Conservation (phyloP, 1,140 invertebrate species). For the Micrasema minimum region DNA sequence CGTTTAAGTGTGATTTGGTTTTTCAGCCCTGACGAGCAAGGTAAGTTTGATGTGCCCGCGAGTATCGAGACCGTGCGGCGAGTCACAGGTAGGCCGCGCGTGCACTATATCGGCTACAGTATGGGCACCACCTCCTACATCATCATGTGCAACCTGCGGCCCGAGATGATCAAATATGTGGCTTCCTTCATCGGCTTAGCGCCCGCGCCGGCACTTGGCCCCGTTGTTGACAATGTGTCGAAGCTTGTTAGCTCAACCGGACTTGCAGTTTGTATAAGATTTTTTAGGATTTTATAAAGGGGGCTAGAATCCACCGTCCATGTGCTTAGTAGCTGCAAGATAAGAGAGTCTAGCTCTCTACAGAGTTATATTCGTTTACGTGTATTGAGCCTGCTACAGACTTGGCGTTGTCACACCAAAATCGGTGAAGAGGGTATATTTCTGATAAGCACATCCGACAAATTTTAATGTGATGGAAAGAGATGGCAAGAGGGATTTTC, state of each 20-base stretch:
- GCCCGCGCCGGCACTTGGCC: slow-evolving; percentile 57
- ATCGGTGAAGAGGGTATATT: too few species aligned
- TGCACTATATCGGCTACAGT: slow-evolving; percentile 70
- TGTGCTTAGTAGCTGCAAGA: too few species aligned
- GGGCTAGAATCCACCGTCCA: too few species aligned
- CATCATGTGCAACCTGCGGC: slow-evolving; percentile 68
- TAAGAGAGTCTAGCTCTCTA: too few species aligned
- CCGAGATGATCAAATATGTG: slow-evolving; percentile 69
- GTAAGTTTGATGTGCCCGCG: slow-evolving; percentile 74
- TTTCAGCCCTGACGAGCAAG: slow-evolving; percentile 69
- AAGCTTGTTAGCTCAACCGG: neutral
- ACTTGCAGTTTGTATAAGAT: neutral
- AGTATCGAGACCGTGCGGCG: slow-evolving; percentile 73
- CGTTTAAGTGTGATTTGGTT: too few species aligned
- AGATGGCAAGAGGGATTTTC: too few species aligned
- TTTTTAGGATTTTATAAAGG: too few species aligned
- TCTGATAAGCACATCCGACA: too few species aligned
- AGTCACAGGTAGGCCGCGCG: slow-evolving; percentile 64
- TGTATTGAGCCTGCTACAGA: too few species aligned
- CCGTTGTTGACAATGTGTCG: neutral
- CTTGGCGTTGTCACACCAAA: too few species aligned
- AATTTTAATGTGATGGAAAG: too few species aligned
- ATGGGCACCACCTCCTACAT: slow-evolving; percentile 74
- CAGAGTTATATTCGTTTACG: too few species aligned
- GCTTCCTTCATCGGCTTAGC: slow-evolving; percentile 60